These are phyloP conservation scores for Ganaspis sp. DNA, from an alignment of 1,140 invertebrate species.

Conservation along the genomic window DNA sequence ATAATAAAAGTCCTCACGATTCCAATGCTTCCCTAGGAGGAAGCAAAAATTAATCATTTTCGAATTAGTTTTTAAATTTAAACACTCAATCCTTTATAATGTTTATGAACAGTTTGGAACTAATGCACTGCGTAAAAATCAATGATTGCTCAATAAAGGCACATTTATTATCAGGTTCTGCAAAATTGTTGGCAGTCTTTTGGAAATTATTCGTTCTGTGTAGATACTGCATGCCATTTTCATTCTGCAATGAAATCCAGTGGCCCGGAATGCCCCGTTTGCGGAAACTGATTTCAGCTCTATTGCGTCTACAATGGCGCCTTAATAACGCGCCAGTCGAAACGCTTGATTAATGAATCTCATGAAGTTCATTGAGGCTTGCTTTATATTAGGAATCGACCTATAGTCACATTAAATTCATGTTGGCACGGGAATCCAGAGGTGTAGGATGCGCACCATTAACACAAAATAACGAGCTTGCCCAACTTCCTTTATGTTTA, in stretches of 20 bases:
- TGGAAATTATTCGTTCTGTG: neutral
- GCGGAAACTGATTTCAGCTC: constrained; percentile 49
- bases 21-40: no score
- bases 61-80: no score
- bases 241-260: constrained; percentile 35
- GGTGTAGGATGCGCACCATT: constrained; percentile 47
- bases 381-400: constrained; percentile 52
- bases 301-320: constrained; percentile 53
- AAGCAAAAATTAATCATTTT: no score
- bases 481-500: constrained; percentile 22
- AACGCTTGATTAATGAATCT: constrained; percentile 51
- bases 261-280: neutral
- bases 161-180: constrained; percentile 13
- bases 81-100: no score
- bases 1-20: neutral
- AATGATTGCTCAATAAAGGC: no score
- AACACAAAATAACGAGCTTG: constrained; percentile 45
- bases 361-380: constrained; percentile 51
- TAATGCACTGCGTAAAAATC: no score
- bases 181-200: constrained; percentile 21
- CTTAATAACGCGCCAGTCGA: constrained; percentile 50
- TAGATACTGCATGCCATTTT: constrained; percentile 23
- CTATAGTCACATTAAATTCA: constrained; percentile 50
- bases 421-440: constrained; percentile 47
- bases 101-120: no score